Evolutionary conservation across 2,797 vertebrate species (phyloP).

Genomic region (Saxicola maurus): DNA sequence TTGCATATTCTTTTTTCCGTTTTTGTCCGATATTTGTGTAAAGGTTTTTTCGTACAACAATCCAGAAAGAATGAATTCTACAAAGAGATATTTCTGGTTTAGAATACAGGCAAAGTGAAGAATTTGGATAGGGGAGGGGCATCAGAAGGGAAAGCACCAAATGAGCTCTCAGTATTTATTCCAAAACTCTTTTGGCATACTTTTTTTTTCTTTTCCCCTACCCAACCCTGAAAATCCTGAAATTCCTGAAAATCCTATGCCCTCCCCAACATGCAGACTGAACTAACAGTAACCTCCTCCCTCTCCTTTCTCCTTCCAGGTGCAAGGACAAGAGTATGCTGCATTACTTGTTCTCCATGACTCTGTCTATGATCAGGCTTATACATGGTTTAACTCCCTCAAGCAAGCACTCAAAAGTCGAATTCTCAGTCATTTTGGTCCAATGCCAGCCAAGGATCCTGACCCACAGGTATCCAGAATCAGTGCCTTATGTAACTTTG

Average conservation of each 20-base stretch:
- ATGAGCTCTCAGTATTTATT: background rate
- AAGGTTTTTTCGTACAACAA: background rate
- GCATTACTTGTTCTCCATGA: conserved; percentile 74
- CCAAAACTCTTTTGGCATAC: background rate
- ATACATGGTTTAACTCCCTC: conserved; percentile 77
- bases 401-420: conserved; percentile 75
- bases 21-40: background rate
- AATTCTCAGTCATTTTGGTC: conserved; percentile 80
- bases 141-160: background rate
- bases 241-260: background rate
- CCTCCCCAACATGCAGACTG: background rate
- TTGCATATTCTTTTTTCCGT: background rate
- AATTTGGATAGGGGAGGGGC: background rate
- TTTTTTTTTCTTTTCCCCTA: background rate
- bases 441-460: conserved; percentile 79
- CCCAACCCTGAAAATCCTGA: background rate
- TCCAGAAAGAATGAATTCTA: background rate
- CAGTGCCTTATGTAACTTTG: background rate
- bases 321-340: conserved; percentile 73
- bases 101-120: background rate
- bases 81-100: background rate
- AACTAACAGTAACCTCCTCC: background rate
- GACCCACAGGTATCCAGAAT: conserved; percentile 77
- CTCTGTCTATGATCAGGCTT: conserved; percentile 77
- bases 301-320: conserved; percentile 58